Evolutionary conservation across 2,888 invertebrate species (phyloP).

Genomic region (Antheraea assamensis): DNA sequence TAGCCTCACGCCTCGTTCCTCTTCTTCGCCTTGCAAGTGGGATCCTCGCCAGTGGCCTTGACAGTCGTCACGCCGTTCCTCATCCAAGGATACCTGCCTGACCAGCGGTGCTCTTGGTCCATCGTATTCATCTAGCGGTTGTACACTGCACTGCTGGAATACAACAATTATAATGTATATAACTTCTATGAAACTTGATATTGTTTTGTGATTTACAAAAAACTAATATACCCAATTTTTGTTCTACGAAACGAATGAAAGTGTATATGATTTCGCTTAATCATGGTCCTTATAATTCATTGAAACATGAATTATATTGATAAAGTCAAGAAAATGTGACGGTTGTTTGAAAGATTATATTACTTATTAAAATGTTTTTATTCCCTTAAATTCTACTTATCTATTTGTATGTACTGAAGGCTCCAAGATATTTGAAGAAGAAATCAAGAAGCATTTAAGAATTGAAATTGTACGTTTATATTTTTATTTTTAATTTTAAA

Average conservation of each 20-base stretch:
- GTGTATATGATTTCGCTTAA: too few species aligned
- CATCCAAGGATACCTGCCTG: constrained; percentile 75
- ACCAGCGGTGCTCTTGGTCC: constrained; percentile 70
- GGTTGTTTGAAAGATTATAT: too few species aligned
- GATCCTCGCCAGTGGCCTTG: constrained; percentile 76
- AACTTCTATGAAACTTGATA: too few species aligned
- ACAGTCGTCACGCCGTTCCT: constrained; percentile 75
- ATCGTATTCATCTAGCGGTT: constrained; percentile 73
- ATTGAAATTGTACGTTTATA: neutral
- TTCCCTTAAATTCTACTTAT: neutral
- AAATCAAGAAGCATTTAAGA: neutral
- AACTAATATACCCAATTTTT: too few species aligned
- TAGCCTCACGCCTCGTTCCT: constrained; percentile 75
- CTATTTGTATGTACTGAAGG: neutral
- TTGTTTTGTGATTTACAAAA: too few species aligned
- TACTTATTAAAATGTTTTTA: neutral
- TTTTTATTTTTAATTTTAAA: neutral
- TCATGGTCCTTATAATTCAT: too few species aligned
- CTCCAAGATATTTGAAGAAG: neutral
- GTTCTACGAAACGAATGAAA: too few species aligned
- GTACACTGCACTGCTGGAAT: constrained; percentile 68
- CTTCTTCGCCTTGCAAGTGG: constrained; percentile 70
- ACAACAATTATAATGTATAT: neutral
- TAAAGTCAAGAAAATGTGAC: neutral
- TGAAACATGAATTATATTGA: neutral